Evolutionary conservation across 2,888 invertebrate species (phyloP).

Genomic region (Neelides folsomi): DNA sequence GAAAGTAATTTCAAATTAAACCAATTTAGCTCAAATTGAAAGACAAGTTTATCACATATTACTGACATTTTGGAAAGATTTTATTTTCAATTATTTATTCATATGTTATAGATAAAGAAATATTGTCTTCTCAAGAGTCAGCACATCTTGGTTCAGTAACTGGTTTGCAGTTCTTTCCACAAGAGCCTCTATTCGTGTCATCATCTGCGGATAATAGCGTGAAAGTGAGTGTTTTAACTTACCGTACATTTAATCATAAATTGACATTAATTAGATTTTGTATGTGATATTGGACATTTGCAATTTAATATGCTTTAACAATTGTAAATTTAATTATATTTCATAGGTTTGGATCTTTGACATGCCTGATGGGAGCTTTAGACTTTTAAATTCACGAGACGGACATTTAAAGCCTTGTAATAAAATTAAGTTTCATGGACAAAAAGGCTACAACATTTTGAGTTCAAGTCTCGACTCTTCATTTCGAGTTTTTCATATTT

Average conservation of each 20-base stretch:
- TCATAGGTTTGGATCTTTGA: constrained; percentile 54
- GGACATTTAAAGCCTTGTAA: constrained; percentile 75
- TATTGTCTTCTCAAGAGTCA: constrained; percentile 62
- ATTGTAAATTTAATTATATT: neutral
- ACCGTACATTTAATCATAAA: neutral
- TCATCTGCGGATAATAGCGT: constrained; percentile 61
- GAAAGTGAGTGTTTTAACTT: constrained; percentile 12
- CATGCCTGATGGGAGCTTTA: constrained; percentile 74
- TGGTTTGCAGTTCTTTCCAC: constrained; percentile 69
- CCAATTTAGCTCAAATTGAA: constrained; percentile 23
- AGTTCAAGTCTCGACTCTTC: constrained; percentile 69
- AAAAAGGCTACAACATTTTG: constrained; percentile 61
- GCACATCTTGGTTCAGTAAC: constrained; percentile 66
- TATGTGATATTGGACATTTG: neutral
- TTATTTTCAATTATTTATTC: constrained; percentile 37
- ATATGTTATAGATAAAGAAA: constrained; percentile 49
- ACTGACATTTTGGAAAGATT: too few species aligned
- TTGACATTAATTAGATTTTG: neutral
- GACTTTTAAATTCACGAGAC: constrained; percentile 62
- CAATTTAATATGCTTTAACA: constrained; percentile 4
- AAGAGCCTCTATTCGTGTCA: constrained; percentile 78
- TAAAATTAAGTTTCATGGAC: constrained; percentile 68
- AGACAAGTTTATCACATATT: too few species aligned
- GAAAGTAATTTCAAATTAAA: constrained; percentile 39
- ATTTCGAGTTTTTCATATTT: constrained; percentile 69